A percentile compares a stretch with the other conserved stretches of the same genome.
Conservation (phyloP, 2,888 invertebrate genomes). For the Dyspetes luteomarginatus region DNA sequence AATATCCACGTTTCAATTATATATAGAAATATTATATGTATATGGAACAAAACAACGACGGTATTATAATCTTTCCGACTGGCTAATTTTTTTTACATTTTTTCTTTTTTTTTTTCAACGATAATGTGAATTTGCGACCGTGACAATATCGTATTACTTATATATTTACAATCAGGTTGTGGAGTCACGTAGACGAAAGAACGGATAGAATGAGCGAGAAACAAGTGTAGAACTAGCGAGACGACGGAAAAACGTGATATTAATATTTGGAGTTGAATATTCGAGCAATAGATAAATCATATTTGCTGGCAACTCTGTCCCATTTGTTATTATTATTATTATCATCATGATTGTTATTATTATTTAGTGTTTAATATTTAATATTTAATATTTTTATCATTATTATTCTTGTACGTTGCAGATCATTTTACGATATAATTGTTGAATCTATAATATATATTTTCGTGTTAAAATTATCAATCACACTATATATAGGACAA, state of each 20-base stretch:
- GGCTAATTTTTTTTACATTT: neutral
- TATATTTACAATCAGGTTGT: constrained; percentile 54
- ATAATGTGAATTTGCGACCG: constrained; percentile 27
- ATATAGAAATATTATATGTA: neutral
- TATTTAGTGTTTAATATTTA: neutral
- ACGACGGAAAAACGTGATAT: constrained; percentile 48
- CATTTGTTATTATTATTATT: constrained; percentile 35
- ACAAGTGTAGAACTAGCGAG: constrained; percentile 45
- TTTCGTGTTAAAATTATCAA: constrained; percentile 54
- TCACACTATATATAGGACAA: constrained; percentile 19
- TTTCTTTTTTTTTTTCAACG: constrained; percentile 23
- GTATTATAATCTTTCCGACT: constrained; percentile 10
- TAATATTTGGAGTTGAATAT: constrained; percentile 43
- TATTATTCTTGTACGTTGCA: constrained; percentile 45
- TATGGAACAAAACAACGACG: neutral
- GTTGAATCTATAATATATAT: constrained; percentile 50
- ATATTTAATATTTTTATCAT: constrained; percentile 18
- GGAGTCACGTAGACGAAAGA: constrained; percentile 44
- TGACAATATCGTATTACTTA: constrained; percentile 30
- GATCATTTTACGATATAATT: constrained; percentile 48
- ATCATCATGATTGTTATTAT: constrained; percentile 10
- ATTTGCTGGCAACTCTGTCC: constrained; percentile 33
- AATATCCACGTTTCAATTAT: neutral
- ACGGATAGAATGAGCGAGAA: constrained; percentile 13
- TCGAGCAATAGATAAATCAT: neutral